Conservation (phyloP, 1,140 invertebrate species). For the Pseudoatta argentina region DNA sequence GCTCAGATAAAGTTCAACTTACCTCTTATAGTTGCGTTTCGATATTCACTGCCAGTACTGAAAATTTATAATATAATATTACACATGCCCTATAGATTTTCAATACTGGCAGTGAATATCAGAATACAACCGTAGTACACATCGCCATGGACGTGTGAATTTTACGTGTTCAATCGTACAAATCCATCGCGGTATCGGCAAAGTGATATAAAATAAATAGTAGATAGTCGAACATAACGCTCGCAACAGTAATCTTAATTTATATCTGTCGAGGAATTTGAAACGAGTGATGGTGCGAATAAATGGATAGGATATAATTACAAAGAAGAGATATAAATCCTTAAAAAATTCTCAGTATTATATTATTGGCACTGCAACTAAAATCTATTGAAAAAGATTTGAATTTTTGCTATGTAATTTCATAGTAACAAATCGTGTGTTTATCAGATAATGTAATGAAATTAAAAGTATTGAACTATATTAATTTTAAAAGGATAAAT, state of each 20-base stretch:
- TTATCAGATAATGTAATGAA: neutral
- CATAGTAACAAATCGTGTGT: neutral
- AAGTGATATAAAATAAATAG: conserved; percentile 11
- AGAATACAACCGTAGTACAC: too few relatives aligned
- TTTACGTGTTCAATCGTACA: conserved; percentile 12
- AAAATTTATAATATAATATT: too few relatives aligned
- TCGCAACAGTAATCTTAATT: neutral
- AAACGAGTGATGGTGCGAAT: neutral
- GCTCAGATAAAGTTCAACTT: neutral
- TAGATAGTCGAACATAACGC: neutral
- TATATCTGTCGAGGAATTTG: neutral
- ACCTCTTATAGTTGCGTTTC: neutral
- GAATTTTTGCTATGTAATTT: neutral
- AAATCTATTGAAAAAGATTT: neutral
- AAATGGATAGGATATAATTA: neutral
- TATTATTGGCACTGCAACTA: neutral
- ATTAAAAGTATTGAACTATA: neutral
- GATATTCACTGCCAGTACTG: too few relatives aligned
- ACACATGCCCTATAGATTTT: too few relatives aligned
- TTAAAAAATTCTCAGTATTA: neutral
- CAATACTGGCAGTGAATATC: too few relatives aligned
- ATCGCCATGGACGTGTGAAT: neutral
- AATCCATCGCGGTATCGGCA: conserved; percentile 6
- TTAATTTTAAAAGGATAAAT: neutral
- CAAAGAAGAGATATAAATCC: neutral